phyloP scores from a whole-genome alignment of 2,888 invertebrate genomes.

The Papilio elwesi region DNA sequence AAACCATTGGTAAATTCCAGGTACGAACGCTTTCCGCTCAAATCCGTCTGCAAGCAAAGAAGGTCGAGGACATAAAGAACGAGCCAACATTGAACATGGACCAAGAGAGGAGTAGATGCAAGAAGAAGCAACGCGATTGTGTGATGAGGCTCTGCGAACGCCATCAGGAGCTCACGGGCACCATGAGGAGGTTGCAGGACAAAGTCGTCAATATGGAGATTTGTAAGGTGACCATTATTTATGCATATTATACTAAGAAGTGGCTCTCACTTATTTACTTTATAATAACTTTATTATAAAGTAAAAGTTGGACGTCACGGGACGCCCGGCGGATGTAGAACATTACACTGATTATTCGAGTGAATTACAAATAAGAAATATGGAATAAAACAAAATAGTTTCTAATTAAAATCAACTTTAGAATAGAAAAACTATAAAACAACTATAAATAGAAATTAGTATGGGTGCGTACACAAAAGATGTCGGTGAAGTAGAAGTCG shows the following conservation, averaged over 20 bases:
- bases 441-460: too few relatives aligned
- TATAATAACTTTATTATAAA: too few relatives aligned
- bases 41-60: conserved; percentile 65
- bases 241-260: not conserved
- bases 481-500: too few relatives aligned
- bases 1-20: conserved; percentile 50
- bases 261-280: too few relatives aligned
- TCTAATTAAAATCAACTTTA: too few relatives aligned
- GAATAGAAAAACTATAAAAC: too few relatives aligned
- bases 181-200: conserved; percentile 54
- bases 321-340: too few relatives aligned
- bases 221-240: conserved; percentile 59
- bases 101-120: conserved; percentile 54
- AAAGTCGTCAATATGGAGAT: conserved; percentile 59
- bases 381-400: too few relatives aligned
- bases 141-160: conserved; percentile 60
- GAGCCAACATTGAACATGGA: conserved; percentile 64
- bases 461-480: too few relatives aligned
- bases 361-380: too few relatives aligned
- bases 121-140: conserved; percentile 56
- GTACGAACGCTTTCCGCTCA: conserved; percentile 63
- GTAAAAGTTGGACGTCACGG: too few relatives aligned
- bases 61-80: conserved; percentile 63
- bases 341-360: too few relatives aligned
- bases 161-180: conserved; percentile 56